Percentiles rank a stretch among this genome's conserved stretches.
These are phyloP conservation scores for Lethenteron reissneri DNA, from an alignment of 2,113 vertebrate genomes.

Conservation along the genomic window DNA sequence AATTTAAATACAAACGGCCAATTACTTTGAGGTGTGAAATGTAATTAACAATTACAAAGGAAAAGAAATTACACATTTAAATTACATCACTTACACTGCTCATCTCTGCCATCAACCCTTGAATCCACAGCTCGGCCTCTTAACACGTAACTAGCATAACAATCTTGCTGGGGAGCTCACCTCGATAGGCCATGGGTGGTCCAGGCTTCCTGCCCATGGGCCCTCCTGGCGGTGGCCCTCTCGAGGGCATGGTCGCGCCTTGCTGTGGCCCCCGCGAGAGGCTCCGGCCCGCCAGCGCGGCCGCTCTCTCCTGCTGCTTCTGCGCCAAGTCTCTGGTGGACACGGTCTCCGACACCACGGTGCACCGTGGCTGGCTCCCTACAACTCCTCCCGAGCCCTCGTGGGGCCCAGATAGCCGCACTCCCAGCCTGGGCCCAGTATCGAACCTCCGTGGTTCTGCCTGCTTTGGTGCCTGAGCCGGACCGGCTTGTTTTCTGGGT, in stretches of 20 bases:
- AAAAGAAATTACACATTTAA: too few relatives aligned
- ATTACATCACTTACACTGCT: too few relatives aligned
- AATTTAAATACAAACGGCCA: too few relatives aligned
- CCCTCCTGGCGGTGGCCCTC: constrained; percentile 15
- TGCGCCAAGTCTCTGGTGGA: constrained; percentile 60
- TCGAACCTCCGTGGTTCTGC: not conserved
- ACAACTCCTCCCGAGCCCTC: constrained; percentile 10
- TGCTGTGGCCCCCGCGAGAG: constrained; percentile 16
- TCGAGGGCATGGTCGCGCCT: constrained; percentile 14
- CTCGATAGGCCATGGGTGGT: constrained; percentile 12
- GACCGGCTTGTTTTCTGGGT: not conserved
- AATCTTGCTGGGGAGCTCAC: too few relatives aligned
- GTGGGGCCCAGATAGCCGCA: constrained; percentile 6
- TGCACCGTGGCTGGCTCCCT: constrained; percentile 40
- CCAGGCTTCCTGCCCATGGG: constrained; percentile 36
- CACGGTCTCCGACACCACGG: constrained; percentile 82
- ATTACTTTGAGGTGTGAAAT: too few relatives aligned
- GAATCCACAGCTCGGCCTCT: too few relatives aligned
- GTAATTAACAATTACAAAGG: too few relatives aligned
- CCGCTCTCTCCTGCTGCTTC: not conserved
- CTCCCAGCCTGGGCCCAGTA: constrained; percentile 22
- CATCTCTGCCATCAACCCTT: too few relatives aligned
- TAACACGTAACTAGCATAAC: too few relatives aligned
- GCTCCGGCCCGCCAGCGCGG: too few relatives aligned
- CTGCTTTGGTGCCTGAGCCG: not conserved